Conservation (phyloP, 2,797 vertebrate genomes). For the Phrynocephalus forsythii region DNA sequence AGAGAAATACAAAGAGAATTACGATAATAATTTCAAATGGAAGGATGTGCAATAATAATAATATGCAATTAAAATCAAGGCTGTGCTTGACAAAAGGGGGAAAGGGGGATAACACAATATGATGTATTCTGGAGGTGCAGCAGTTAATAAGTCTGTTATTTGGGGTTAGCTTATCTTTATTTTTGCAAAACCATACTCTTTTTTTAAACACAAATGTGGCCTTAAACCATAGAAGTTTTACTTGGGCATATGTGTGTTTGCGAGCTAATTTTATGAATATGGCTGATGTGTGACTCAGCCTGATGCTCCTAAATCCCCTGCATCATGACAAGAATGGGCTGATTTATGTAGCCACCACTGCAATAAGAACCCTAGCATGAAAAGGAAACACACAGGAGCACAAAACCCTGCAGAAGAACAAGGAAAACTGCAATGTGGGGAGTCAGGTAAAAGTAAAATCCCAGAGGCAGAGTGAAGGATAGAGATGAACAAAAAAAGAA, state of each 20-base stretch:
- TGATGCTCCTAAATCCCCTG: not conserved
- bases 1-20: slow-evolving; percentile 54
- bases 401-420: no score
- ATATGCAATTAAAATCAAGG: slow-evolving; percentile 59
- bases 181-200: slow-evolving; percentile 4
- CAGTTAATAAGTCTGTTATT: slow-evolving; percentile 52
- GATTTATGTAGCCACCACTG: not conserved
- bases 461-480: not conserved
- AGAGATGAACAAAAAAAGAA: no score
- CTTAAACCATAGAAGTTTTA: not conserved
- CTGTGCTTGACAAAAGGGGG: slow-evolving; percentile 56
- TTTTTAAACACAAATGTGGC: not conserved
- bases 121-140: slow-evolving; percentile 38
- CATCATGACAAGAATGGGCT: not conserved
- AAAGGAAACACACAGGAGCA: not conserved
- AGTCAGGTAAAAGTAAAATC: not conserved
- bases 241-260: not conserved
- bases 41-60: slow-evolving; percentile 55
- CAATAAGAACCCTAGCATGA: not conserved
- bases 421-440: not conserved
- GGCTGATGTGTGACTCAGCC: not conserved
- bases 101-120: slow-evolving; percentile 35
- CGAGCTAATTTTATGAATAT: not conserved
- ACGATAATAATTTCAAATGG: slow-evolving; percentile 59
- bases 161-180: slow-evolving; percentile 43